Conservation (phyloP, 1,140 invertebrate genomes). For the Ladona fulva region DNA sequence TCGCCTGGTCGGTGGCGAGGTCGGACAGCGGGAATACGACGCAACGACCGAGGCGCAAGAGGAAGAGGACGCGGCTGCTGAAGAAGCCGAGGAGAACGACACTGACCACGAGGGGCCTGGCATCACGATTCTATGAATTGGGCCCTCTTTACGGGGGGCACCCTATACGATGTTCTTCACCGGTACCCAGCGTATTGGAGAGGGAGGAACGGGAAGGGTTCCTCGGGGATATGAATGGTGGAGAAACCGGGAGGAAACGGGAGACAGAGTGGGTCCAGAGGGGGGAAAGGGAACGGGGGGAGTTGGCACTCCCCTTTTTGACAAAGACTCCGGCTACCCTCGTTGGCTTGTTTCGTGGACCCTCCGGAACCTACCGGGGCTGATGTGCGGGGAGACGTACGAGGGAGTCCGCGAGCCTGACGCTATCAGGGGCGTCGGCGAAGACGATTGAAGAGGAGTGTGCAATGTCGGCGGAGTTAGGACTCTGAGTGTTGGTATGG, state of each 20-base stretch:
- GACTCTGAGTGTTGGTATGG: not conserved
- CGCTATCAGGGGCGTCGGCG: not conserved
- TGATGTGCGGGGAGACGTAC: no score
- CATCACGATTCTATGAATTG: not conserved
- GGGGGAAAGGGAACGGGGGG: no score
- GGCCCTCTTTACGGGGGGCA: not conserved
- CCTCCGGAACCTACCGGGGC: no score
- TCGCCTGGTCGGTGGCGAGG: not conserved
- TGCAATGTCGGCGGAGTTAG: not conserved
- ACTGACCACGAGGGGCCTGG: not conserved
- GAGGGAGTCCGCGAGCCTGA: not conserved
- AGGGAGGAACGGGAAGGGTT: no score
- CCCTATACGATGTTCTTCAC: no score
- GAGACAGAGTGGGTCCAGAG: no score
- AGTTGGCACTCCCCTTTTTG: no score
- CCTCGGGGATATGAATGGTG: no score
- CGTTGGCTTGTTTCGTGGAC: no score
- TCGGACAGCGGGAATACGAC: not conserved
- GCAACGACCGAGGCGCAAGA: not conserved
- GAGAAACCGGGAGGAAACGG: no score
- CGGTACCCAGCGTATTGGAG: no score
- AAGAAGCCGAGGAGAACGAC: not conserved
- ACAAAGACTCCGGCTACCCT: no score
- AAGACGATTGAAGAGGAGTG: not conserved
- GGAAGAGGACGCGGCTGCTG: not conserved